These are phyloP conservation scores for Zosterops lateralis DNA, from an alignment of 2,113 vertebrate genomes.

Conservation along the genomic window DNA sequence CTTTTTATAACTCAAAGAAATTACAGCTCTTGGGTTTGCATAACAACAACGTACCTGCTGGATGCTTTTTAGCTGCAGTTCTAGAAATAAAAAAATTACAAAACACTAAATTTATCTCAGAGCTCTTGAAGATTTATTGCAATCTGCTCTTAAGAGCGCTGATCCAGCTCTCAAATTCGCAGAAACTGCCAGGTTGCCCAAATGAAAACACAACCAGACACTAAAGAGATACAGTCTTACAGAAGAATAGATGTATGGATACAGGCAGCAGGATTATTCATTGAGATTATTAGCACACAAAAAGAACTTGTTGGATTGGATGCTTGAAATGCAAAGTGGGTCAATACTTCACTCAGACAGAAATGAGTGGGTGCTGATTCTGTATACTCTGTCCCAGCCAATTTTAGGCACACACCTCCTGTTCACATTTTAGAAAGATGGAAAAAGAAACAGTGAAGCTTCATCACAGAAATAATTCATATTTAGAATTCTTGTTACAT, in stretches of 20 bases:
- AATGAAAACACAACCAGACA: constrained; percentile 1
- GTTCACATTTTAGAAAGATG: constrained; percentile 43
- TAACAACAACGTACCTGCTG: constrained; percentile 28
- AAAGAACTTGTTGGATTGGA: constrained; percentile 16
- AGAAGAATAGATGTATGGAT: neutral
- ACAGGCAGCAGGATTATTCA: constrained; percentile 1
- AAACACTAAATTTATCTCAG: neutral
- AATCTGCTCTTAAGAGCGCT: constrained; percentile 21
- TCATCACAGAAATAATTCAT: constrained; percentile 7
- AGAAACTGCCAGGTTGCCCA: neutral
- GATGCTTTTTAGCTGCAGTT: neutral
- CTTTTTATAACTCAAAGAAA: neutral
- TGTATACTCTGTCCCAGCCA: constrained; percentile 50
- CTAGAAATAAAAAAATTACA: constrained; percentile 12
- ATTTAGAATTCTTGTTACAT: constrained; percentile 24
- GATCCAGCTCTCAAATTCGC: constrained; percentile 10
- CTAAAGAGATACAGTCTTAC: neutral
- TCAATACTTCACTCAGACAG: constrained; percentile 59
- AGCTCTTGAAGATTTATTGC: constrained; percentile 32
- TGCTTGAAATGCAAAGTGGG: constrained; percentile 38
- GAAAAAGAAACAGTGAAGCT: neutral
- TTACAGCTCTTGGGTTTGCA: neutral
- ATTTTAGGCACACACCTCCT: constrained; percentile 58
- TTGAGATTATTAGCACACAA: constrained; percentile 27
- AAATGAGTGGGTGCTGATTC: constrained; percentile 56